A percentile compares a stretch with the other conserved stretches of the same genome.
Evolutionary conservation across 53 echinoderm and acorn worm species (phyloP).

Genomic region (Stichopus horrens): DNA sequence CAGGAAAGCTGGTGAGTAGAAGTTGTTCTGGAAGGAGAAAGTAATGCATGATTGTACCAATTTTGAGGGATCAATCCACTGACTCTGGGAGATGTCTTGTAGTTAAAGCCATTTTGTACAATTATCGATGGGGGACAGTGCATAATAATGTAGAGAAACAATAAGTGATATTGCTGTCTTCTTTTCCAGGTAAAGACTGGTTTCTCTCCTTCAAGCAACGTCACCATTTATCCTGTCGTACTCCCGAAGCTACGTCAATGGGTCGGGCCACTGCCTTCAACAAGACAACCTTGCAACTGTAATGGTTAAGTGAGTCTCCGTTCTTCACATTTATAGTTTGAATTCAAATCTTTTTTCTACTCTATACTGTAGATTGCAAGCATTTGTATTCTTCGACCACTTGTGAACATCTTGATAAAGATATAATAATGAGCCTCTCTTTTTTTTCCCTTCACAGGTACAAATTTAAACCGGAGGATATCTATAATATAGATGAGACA

Average conservation of each 20-base stretch:
- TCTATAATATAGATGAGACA: constrained; percentile 9
- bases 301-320: constrained; percentile 14
- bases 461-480: neutral
- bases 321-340: too few species aligned
- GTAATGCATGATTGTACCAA: neutral
- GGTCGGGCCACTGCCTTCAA: constrained; percentile 38
- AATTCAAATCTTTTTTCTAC: too few species aligned
- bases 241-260: constrained; percentile 37
- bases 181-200: neutral
- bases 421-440: neutral
- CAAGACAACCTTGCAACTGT: constrained; percentile 28
- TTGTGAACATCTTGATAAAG: too few species aligned
- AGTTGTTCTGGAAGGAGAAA: constrained; percentile 18
- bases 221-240: neutral
- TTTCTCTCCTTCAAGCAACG: neutral
- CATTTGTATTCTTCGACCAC: too few species aligned
- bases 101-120: too few species aligned
- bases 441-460: neutral
- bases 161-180: neutral
- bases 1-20: neutral
- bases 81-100: neutral
- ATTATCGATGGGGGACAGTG: too few species aligned
- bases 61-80: neutral
- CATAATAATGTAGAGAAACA: too few species aligned
- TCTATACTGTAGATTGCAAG: too few species aligned